Base-by-base conservation (phyloP, 2,797 vertebrate genomes). In the Rhinatrema bivittatum region DNA sequence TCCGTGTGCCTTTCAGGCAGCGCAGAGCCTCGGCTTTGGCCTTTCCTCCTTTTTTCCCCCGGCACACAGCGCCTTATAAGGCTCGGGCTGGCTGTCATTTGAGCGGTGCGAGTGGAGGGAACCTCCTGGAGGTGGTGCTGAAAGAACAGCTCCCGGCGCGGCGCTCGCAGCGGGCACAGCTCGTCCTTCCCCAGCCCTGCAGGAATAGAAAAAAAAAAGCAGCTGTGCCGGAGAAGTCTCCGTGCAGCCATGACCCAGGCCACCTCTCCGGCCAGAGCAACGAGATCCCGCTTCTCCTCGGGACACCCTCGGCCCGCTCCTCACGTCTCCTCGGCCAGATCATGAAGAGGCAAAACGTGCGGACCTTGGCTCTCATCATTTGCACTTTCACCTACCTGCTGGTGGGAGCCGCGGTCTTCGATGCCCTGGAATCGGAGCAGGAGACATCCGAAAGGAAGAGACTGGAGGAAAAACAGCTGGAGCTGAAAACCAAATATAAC, bases 261-360 rank as follows among this genome's bases (percentile, higher is more conserved):
- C 55, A 79, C 79, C 66, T 81, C 72, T 50, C 74, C 79, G 62
- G 78, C 83, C 68, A 83, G 79, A 84, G 70, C 76, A 50, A 50
- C 56, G 32, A 42, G 52, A 39, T 56, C 45, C 46, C 36, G 60
- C 36, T 47, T 34, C 46, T 32, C 42, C 35, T 41, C 51, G 51
- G 42, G 39, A 27, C 36, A 23, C 21, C 36, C 35, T 7, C 32
- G 13, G 16, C 56, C 42, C 51, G 53, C 58, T 58, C 43, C 58
- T 44, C 47, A 41, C 56, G 49, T 32, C 18, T 36, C 38, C 37
- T 58, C 59, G 52, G 45, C 61, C 52, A 59, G 69, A 87, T 73
- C 82, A 95, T 95, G 92, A 94, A 93, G 90, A 81, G 91, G 82
- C 92, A 94, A 60, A 93, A 93, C 83, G 86, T 91, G 74, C 62